These are phyloP conservation scores for Athene cunicularia DNA, from an alignment of 2,113 vertebrate species.

Conservation along the genomic window DNA sequence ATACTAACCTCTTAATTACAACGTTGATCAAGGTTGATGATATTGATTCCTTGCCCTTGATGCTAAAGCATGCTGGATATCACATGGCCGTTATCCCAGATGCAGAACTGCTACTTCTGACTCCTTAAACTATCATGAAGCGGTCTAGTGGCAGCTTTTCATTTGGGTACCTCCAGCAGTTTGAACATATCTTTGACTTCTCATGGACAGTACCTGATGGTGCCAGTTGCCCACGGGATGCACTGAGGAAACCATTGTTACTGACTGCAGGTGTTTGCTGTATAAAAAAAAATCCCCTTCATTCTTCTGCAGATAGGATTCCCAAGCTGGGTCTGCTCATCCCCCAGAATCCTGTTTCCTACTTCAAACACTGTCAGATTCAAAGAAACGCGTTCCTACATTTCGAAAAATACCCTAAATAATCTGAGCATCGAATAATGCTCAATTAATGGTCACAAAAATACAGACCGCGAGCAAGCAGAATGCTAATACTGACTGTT, in stretches of 20 bases:
- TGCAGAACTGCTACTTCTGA: neutral
- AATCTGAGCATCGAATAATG: neutral
- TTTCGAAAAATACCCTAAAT: neutral
- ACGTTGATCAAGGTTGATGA: neutral
- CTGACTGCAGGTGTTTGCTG: neutral
- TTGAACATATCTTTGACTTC: neutral
- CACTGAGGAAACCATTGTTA: neutral
- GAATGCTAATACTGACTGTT: neutral
- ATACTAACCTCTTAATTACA: neutral
- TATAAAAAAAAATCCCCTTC: neutral
- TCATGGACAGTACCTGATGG: neutral
- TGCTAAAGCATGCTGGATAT: neutral
- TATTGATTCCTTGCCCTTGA: conserved; percentile 8
- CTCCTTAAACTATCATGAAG: neutral
- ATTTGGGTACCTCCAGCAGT: neutral
- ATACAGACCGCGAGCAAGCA: neutral
- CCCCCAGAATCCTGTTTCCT: neutral
- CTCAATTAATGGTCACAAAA: neutral
- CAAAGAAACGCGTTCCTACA: neutral
- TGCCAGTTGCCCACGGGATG: neutral
- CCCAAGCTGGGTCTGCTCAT: neutral
- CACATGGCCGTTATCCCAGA: neutral
- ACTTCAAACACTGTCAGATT: neutral
- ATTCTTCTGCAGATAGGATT: neutral
- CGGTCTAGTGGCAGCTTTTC: neutral